phyloP scores from a whole-genome alignment of 2,113 vertebrate species.

The Uria lomvia region DNA sequence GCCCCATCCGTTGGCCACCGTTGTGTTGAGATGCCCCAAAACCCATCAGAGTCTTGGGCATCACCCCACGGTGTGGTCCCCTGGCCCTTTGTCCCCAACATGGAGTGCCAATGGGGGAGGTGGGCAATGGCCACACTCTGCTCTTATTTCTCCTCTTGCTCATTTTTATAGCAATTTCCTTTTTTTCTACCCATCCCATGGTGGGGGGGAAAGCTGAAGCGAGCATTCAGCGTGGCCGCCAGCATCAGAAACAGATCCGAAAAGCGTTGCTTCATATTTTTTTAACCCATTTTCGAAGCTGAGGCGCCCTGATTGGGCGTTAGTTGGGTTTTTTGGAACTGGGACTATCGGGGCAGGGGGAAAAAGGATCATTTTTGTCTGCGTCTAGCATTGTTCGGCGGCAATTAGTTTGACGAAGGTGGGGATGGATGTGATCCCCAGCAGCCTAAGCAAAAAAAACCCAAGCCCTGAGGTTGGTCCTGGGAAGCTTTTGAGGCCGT shows the following conservation, averaged over 20 bases:
- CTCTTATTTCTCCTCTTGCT: neutral
- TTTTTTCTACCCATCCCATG: neutral
- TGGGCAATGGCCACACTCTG: fast-evolving
- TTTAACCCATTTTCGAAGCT: neutral
- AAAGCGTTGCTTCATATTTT: neutral
- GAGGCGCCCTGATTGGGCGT: neutral
- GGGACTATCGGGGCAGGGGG: neutral
- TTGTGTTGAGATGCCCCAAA: neutral
- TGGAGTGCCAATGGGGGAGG: fast-evolving
- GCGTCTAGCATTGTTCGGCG: fast-evolving
- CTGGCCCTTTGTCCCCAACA: fast-evolving
- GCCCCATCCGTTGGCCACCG: fast-evolving
- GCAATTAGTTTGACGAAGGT: neutral
- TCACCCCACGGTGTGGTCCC: fast-evolving
- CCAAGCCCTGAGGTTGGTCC: neutral
- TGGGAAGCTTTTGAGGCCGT: neutral
- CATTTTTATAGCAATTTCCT: neutral
- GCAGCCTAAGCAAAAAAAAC: neutral
- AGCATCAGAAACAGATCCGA: neutral
- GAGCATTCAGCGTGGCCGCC: fast-evolving
- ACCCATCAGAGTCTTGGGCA: neutral
- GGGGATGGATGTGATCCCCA: neutral
- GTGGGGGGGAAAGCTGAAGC: neutral
- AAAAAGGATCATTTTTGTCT: neutral
- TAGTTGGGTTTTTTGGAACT: neutral